A percentile compares a stretch with the other conserved stretches of the same genome.
phyloP scores from a whole-genome alignment of 1,140 invertebrate species.

The Saccostrea cuccullata region DNA sequence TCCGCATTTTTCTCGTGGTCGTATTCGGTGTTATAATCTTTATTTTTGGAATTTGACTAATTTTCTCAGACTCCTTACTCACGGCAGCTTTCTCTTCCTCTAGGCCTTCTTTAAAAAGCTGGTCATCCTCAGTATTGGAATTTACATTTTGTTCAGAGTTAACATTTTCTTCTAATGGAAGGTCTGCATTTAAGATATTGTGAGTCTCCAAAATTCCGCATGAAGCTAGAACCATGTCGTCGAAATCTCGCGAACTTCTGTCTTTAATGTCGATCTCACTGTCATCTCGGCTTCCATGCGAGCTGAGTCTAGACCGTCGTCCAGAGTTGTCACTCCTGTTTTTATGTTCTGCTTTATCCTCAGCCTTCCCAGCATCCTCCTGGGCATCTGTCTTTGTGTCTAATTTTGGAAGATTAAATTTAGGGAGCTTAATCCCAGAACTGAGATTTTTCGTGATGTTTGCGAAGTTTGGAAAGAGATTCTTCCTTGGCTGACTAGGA shows the following conservation, averaged over 20 bases:
- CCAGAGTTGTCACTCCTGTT: constrained; percentile 15
- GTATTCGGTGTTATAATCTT: background rate
- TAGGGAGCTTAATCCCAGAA: constrained; percentile 39
- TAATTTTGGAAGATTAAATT: constrained; percentile 22
- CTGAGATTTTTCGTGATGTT: constrained; percentile 51
- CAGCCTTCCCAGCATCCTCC: constrained; percentile 24
- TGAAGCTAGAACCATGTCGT: constrained; percentile 63
- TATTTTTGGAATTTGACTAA: constrained; percentile 42
- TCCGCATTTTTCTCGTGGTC: constrained; percentile 45
- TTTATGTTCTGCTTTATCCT: constrained; percentile 31
- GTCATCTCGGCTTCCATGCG: background rate
- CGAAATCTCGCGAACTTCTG: constrained; percentile 34
- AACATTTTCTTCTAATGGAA: background rate
- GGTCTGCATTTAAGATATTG: background rate
- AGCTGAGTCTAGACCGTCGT: background rate
- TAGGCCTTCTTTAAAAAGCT: background rate
- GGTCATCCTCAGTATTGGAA: background rate
- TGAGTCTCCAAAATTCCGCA: constrained; percentile 66
- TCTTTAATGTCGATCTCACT: constrained; percentile 10
- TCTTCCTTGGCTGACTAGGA: constrained; percentile 38
- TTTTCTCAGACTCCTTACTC: background rate
- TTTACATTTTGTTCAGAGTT: no score
- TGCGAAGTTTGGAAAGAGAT: constrained; percentile 38
- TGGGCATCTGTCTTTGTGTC: background rate
- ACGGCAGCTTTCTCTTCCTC: background rate